phyloP scores from a whole-genome alignment of 2,888 invertebrate genomes.

The Aelia acuminata region DNA sequence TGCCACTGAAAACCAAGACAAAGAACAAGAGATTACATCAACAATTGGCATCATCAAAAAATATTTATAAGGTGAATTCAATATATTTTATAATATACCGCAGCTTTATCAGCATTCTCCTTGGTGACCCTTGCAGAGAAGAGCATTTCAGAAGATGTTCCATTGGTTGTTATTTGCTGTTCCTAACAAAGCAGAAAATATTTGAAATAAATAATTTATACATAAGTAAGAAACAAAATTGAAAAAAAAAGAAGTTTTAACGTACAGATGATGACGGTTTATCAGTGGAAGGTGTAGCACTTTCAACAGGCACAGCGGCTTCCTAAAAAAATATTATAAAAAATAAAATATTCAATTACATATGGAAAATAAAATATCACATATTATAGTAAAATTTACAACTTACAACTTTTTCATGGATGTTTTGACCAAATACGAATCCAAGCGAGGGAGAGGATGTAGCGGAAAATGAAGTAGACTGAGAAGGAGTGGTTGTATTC shows the following conservation, averaged over 20 bases:
- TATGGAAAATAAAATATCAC: constrained; percentile 28
- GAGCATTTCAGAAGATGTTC: constrained; percentile 77
- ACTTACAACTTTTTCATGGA: constrained; percentile 83
- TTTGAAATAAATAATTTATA: background rate
- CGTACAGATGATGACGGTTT: constrained; percentile 47
- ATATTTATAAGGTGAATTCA: background rate
- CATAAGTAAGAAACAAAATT: background rate
- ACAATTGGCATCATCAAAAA: background rate
- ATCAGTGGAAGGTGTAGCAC: constrained; percentile 46
- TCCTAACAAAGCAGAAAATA: constrained; percentile 45
- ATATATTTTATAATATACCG: constrained; percentile 54
- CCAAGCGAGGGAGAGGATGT: constrained; percentile 72
- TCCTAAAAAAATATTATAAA: constrained; percentile 55
- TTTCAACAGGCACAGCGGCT: constrained; percentile 60
- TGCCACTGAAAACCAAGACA: too few species aligned
- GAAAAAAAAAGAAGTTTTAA: background rate
- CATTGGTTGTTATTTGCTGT: constrained; percentile 56
- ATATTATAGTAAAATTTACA: constrained; percentile 45
- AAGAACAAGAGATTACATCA: too few species aligned
- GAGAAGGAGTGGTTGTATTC: constrained; percentile 45
- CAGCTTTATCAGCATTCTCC: constrained; percentile 64
- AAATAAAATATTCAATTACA: constrained; percentile 2
- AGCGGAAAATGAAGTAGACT: constrained; percentile 52
- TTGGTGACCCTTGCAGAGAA: constrained; percentile 80
- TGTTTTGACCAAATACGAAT: constrained; percentile 93